phyloP scores from a whole-genome alignment of 2,797 vertebrate species.

The Malurus leucopterus region DNA sequence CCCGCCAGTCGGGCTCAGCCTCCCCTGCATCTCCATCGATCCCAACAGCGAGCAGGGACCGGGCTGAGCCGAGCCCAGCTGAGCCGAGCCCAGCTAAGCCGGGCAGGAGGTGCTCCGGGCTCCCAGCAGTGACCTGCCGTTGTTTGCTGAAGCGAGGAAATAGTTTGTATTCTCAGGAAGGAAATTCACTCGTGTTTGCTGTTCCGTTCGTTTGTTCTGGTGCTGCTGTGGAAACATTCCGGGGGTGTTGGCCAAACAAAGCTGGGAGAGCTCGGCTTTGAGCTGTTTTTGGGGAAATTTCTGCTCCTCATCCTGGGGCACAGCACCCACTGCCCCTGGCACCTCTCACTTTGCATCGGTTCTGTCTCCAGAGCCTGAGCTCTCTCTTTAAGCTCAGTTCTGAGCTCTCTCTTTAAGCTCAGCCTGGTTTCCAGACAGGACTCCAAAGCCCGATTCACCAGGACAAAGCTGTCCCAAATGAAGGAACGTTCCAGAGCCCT shows the following conservation, averaged over 20 bases:
- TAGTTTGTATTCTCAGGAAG: fast-evolving
- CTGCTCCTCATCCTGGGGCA: not conserved
- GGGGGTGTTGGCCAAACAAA: not conserved
- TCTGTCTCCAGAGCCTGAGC: not conserved
- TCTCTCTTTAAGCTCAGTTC: not conserved
- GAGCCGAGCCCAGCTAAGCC: fast-evolving
- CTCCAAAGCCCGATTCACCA: fast-evolving
- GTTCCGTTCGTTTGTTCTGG: not conserved
- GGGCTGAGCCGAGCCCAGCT: not conserved
- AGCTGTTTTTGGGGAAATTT: not conserved
- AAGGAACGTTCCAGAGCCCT: not conserved
- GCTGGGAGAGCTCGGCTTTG: not conserved
- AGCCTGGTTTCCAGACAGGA: not conserved
- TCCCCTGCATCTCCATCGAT: not conserved
- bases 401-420: not conserved
- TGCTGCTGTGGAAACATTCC: not conserved
- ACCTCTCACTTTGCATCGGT: fast-evolving
- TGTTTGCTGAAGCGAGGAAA: not conserved
- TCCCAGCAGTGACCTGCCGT: not conserved
- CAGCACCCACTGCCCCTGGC: not conserved
- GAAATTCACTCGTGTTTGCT: not conserved
- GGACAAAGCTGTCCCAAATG: not conserved
- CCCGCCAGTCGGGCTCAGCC: not conserved
- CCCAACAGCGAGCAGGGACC: not conserved
- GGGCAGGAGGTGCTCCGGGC: not conserved